Evolutionary conservation across 2,113 vertebrate species (phyloP), one percentile per base, ranked within the genome.

Genomic region (Lichenostomus cassidix): DNA sequence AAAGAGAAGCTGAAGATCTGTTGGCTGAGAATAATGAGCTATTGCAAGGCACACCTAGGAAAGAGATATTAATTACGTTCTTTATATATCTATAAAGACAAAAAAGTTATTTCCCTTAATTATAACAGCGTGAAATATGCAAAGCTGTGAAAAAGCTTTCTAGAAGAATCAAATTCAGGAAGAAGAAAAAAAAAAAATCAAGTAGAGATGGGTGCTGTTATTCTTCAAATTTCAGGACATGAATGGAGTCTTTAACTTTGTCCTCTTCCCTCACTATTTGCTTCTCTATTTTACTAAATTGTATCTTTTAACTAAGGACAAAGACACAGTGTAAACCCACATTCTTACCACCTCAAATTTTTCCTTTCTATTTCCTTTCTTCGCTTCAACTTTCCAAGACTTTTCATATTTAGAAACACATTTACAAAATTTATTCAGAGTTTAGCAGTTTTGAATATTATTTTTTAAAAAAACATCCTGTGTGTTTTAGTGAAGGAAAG

Each of bases 21-120:
- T 99, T 87, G 99, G 99, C 92, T 99, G 99, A 79, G 99, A 99
- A 94, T 99, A 99, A 97, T 99, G 99, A 92, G 99, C 99, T 92
- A 99, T 99, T 73, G 99, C 99, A 95, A 99, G 99, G 97, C 99
- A 99, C 89, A 99, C 99, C 99, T 99, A 96, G 83, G 82, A 96
- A 94, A 96, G 70, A 97, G 95, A 87, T 49, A 91, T 73, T 89
- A 53, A 25, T 78, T 74, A 81, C 41, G 42, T 69, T 74, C 44
- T 33, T 76, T 81, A 44, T 60, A 5, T 23, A 52, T 15, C 11
- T 49, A 44, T 7, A 37, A 1, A 74, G 35, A 50, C 5, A 24
- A n/a, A 83, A 50, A 29, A 74, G 15, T 1, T 16, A 73, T 18
- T 53, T 27, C 23, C 46, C 11, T 62, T 52, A 46, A 52, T 65